Conservation (phyloP, 2,113 vertebrate genomes). For the Eulacestoma nigropectus region DNA sequence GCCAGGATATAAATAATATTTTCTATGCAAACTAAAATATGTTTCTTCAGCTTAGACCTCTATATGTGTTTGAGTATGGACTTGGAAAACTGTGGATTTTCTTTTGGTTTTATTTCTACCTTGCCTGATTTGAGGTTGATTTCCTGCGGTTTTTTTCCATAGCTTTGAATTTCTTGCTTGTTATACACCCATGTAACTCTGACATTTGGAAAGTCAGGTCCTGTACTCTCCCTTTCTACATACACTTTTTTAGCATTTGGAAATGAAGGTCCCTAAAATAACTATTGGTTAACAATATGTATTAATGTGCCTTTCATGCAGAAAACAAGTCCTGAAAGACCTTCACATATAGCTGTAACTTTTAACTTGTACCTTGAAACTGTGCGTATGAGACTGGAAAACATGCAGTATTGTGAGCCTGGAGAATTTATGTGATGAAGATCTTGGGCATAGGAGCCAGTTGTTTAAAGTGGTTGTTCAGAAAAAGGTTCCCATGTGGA, state of each 20-base stretch:
- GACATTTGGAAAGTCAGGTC: background rate
- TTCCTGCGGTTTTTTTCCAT: background rate
- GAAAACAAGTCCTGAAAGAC: background rate
- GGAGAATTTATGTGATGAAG: background rate
- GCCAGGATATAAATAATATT: background rate
- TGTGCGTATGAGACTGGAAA: background rate
- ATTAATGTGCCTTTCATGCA: background rate
- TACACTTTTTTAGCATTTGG: background rate
- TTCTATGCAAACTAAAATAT: background rate
- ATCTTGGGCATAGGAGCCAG: background rate
- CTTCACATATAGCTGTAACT: background rate
- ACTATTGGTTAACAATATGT: background rate
- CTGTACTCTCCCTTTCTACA: background rate
- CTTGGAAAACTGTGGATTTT: background rate
- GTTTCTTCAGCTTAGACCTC: background rate
- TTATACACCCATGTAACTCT: background rate
- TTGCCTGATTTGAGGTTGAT: background rate
- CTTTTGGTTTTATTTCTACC: background rate
- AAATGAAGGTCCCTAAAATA: background rate
- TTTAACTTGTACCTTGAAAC: background rate
- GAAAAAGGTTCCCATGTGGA: background rate
- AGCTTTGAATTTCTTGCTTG: background rate
- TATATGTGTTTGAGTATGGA: background rate
- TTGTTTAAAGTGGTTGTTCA: background rate
- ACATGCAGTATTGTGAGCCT: background rate